A percentile compares a stretch with the other conserved stretches of the same genome.
phyloP scores from a whole-genome alignment of 2,797 vertebrate genomes.

The Eulemur mongoz region DNA sequence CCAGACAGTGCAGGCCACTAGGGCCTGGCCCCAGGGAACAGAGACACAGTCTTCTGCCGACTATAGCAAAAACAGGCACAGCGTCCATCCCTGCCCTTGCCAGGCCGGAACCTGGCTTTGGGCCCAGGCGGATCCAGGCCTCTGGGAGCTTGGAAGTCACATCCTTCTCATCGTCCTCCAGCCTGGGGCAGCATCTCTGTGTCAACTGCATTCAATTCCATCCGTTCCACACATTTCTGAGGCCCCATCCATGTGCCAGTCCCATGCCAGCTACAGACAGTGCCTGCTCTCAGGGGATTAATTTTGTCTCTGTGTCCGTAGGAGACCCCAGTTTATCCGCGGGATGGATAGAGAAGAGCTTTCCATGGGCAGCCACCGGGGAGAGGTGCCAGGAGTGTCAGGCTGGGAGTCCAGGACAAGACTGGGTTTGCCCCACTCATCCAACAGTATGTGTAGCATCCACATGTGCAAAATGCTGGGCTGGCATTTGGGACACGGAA shows the following conservation, averaged over 20 bases:
- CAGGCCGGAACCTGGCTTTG: constrained; percentile 34
- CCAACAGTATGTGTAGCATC: not conserved
- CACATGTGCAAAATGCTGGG: fast-evolving
- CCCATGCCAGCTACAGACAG: not conserved
- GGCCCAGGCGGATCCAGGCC: constrained; percentile 35
- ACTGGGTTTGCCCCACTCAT: not conserved
- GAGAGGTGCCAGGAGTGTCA: not conserved
- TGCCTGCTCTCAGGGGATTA: not conserved
- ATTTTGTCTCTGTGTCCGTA: not conserved
- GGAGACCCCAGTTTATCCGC: not conserved
- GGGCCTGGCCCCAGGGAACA: not conserved
- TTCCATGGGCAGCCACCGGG: too few species aligned
- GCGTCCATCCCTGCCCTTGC: constrained; percentile 39
- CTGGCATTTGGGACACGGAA: too few species aligned
- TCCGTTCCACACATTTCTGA: not conserved
- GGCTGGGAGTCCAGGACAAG: not conserved
- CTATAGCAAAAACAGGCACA: not conserved
- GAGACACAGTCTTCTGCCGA: not conserved
- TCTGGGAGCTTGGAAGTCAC: constrained; percentile 26
- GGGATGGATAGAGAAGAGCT: not conserved
- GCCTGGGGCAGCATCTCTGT: not conserved
- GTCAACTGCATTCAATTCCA: not conserved
- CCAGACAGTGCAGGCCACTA: not conserved
- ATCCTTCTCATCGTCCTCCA: not conserved
- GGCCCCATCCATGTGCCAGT: not conserved